phyloP scores from a whole-genome alignment of 2,113 vertebrate genomes.

The Willisornis vidua region DNA sequence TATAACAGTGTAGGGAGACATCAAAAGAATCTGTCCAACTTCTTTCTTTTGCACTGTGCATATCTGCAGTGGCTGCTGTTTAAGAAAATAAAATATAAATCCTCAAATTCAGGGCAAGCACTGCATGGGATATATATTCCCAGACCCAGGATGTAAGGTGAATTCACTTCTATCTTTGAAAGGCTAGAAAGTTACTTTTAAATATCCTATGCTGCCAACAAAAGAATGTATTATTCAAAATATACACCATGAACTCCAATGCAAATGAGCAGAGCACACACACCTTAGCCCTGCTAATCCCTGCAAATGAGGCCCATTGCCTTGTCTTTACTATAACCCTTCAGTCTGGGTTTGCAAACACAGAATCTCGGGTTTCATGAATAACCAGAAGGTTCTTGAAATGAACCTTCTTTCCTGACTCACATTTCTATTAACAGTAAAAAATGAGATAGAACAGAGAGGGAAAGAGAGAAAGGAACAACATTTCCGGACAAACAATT shows the following conservation, averaged over 20 bases:
- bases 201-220: not conserved
- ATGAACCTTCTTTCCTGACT: not conserved
- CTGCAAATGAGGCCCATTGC: not conserved
- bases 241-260: fast-evolving
- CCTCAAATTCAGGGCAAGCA: not conserved
- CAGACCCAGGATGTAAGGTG: not conserved
- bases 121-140: not conserved
- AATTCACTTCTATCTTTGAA: not conserved
- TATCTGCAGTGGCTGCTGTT: not conserved
- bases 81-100: conserved; percentile 20
- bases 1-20: conserved; percentile 8
- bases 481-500: not conserved
- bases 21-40: conserved; percentile 29
- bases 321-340: not conserved
- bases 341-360: not conserved
- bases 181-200: not conserved
- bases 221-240: not conserved
- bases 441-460: not conserved
- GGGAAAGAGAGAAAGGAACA: not conserved
- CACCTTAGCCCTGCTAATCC: not conserved
- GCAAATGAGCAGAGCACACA: not conserved
- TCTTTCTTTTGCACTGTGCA: not conserved
- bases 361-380: not conserved
- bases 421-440: not conserved
- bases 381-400: not conserved